These are phyloP conservation scores for Dolomedes plantarius DNA, from an alignment of 2,888 invertebrate species.

Conservation along the genomic window DNA sequence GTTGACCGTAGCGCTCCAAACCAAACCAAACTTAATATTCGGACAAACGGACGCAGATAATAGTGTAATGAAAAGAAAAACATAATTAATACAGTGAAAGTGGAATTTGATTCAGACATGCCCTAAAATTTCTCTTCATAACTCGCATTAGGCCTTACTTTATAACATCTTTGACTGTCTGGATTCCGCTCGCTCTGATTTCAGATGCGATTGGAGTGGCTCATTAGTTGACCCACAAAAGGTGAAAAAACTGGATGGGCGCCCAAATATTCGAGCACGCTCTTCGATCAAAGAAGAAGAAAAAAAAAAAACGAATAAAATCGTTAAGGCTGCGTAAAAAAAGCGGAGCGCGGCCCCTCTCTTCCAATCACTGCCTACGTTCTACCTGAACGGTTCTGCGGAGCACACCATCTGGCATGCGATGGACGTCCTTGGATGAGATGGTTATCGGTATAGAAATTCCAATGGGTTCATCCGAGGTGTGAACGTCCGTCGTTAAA, in stretches of 20 bases:
- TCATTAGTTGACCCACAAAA: background rate
- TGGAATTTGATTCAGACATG: too few species aligned
- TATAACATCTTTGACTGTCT: too few species aligned
- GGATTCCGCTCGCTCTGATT: too few species aligned
- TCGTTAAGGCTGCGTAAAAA: background rate
- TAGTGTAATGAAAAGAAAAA: too few species aligned
- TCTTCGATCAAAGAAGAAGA: background rate
- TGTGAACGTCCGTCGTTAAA: background rate
- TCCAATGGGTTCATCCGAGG: conserved; percentile 1
- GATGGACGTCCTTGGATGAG: background rate
- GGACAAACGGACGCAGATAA: too few species aligned
- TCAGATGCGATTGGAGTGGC: too few species aligned
- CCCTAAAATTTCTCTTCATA: too few species aligned
- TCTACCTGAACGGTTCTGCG: background rate
- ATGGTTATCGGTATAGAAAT: background rate
- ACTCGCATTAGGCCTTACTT: too few species aligned
- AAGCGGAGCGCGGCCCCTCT: background rate
- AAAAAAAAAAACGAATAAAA: background rate
- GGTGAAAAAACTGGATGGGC: background rate
- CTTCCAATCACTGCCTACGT: background rate
- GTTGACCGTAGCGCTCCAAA: too few species aligned
- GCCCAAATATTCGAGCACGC: background rate
- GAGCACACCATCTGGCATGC: background rate
- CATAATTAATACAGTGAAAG: too few species aligned
- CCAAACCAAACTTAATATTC: too few species aligned